Conservation (phyloP, 2,113 vertebrate genomes). For the Boulengeromyrus knoepffleri region DNA sequence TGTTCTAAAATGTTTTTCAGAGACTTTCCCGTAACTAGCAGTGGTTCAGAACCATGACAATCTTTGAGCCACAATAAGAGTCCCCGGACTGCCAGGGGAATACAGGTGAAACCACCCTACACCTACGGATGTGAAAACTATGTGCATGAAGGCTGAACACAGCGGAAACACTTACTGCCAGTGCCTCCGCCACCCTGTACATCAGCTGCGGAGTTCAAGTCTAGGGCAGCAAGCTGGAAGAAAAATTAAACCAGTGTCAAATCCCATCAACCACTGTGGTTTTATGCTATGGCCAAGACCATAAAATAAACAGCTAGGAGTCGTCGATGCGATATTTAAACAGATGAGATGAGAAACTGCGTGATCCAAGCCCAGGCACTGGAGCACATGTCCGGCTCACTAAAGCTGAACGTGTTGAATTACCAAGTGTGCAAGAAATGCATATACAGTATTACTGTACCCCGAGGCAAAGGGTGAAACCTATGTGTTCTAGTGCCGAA, state of each 20-base stretch:
- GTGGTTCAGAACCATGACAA: not conserved
- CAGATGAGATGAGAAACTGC: not conserved
- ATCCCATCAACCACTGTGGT: not conserved
- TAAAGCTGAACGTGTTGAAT: not conserved
- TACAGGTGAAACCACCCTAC: not conserved
- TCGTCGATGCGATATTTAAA: not conserved
- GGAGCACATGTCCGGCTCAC: not conserved
- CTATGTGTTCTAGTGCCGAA: not conserved
- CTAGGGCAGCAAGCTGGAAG: slow-evolving; percentile 91
- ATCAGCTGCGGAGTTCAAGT: slow-evolving; percentile 82
- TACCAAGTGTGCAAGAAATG: not conserved
- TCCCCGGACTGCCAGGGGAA: not conserved
- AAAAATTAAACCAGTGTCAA: not conserved
- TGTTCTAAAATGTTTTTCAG: not conserved
- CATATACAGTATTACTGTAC: not conserved
- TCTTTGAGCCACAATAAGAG: not conserved
- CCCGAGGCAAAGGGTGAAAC: not conserved
- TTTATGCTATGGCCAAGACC: not conserved
- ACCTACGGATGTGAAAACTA: not conserved
- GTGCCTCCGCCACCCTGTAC: slow-evolving; percentile 79
- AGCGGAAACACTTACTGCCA: slow-evolving; percentile 74
- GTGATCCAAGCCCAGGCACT: not conserved
- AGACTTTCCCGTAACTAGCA: not conserved
- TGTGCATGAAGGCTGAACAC: not conserved
- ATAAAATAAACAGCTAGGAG: not conserved